phyloP scores from a whole-genome alignment of 2,113 vertebrate genomes.

The Promerops cafer region DNA sequence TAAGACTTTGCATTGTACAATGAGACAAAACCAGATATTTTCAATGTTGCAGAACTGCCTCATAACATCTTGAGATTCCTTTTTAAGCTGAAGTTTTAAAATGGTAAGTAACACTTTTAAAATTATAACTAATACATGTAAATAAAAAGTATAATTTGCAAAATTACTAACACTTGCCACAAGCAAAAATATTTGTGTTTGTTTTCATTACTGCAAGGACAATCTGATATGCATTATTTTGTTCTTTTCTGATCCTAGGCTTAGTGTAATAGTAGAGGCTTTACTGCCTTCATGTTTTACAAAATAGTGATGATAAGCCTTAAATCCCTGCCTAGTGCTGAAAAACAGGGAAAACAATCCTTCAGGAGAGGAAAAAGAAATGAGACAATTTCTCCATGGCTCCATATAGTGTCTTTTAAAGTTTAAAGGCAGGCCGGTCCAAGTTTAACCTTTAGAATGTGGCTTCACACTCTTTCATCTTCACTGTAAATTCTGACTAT shows the following conservation, averaged over 20 bases:
- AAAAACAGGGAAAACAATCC: background rate
- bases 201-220: conserved; percentile 24
- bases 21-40: background rate
- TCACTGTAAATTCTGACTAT: background rate
- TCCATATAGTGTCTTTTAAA: background rate
- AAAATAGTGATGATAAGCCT: background rate
- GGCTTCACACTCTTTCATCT: background rate
- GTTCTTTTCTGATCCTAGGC: background rate
- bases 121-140: conserved; percentile 7
- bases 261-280: background rate
- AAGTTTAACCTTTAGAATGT: background rate
- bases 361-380: background rate
- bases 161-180: conserved; percentile 27
- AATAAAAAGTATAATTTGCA: conserved; percentile 42
- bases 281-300: background rate
- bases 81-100: conserved; percentile 44
- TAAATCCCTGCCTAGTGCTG: background rate
- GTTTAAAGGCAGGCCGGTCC: background rate
- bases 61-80: conserved; percentile 4
- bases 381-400: background rate
- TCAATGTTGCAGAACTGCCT: background rate
- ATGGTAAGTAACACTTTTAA: conserved; percentile 34
- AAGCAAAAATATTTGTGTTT: conserved; percentile 42
- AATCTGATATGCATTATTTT: conserved; percentile 15
- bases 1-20: background rate